Base-by-base conservation (phyloP, 2,113 vertebrate genomes). In the Oreochromis niloticus region DNA sequence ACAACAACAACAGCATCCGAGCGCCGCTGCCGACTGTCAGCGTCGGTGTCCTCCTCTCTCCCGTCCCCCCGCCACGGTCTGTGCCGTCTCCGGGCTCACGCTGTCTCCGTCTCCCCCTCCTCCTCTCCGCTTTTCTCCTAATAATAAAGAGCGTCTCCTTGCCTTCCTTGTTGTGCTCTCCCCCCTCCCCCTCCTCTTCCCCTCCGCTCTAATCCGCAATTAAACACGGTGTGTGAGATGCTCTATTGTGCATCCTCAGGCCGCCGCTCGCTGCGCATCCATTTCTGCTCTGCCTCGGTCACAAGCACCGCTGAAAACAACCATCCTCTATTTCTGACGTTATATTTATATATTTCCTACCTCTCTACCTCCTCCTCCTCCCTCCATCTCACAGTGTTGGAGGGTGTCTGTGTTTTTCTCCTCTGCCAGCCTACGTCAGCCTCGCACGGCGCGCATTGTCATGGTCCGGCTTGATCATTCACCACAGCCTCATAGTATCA, bases 1-100 rank as follows among this genome's bases (percentile, higher is more conserved):
- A 84, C 93, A 91, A 78, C 71, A 91, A 78, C 73, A 78, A 94
- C 92, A 95, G 78, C 96, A 97, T 97, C 93, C 96, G 96, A 96
- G 96, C 96, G 94, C 91, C 90, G 89, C 91, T 16, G 89, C 90
- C 90, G 90, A 82, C 91, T 46, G 91, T 93, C 93, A 78, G 87
- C 88, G 83, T 92, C 85, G 84, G 87, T 90, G 90, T 93, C 90
- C 92, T 92, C 85, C 89, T 89, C 84, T 87, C 91, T 90, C 81
- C 90, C 84, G 82, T 88, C 83, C 84, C 86, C 90, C 89, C 87
- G 87, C 94, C 93, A 92, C 94, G 90, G 94, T 94, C 92, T 92
- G 91, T 75, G 61, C 88, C 55, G 92, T 93, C 91, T 94, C 91
- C 85, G 87, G 87, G 86, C 90, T 91, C 86, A 87, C 88, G 71